Conservation (phyloP, 2,888 invertebrate species). For the Vandiemenella viatica region DNA sequence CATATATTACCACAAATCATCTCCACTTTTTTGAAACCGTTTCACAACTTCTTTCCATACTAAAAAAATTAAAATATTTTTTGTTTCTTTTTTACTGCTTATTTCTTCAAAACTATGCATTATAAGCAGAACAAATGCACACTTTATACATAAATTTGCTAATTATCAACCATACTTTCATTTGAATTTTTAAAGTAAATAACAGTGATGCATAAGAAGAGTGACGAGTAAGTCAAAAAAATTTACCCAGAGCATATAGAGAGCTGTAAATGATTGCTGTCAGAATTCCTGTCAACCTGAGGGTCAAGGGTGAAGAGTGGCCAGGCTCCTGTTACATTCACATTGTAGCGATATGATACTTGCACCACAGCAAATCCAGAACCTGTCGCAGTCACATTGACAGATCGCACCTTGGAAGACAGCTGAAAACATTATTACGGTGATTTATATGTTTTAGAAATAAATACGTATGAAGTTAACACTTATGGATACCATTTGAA, state of each 20-base stretch:
- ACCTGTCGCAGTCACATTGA: conserved; percentile 64
- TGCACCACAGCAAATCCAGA: conserved; percentile 64
- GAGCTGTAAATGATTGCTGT: conserved; percentile 57
- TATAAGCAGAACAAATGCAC: too few species aligned
- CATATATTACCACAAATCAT: too few species aligned
- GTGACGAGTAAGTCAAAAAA: too few species aligned
- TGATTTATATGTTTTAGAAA: neutral
- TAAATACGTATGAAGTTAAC: neutral
- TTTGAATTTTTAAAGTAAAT: too few species aligned
- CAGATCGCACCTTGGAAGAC: conserved; percentile 38
- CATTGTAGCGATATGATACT: conserved; percentile 64
- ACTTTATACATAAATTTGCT: too few species aligned
- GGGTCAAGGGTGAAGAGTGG: conserved; percentile 77
- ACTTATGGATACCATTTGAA: neutral
- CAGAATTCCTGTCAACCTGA: conserved; percentile 66
- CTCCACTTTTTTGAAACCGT: too few species aligned
- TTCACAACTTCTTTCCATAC: too few species aligned
- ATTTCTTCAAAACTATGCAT: too few species aligned
- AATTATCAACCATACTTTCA: too few species aligned
- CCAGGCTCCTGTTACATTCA: conserved; percentile 76
- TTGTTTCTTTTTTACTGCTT: too few species aligned
- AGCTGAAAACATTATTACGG: conserved; percentile 26
- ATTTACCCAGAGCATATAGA: conserved; percentile 66
- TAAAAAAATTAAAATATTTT: too few species aligned
- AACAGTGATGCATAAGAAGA: too few species aligned